Percentiles rank a stretch among this genome's conserved stretches.
Evolutionary conservation across 1,140 invertebrate species (phyloP).

Genomic region (Brachionus rotundiformis): DNA sequence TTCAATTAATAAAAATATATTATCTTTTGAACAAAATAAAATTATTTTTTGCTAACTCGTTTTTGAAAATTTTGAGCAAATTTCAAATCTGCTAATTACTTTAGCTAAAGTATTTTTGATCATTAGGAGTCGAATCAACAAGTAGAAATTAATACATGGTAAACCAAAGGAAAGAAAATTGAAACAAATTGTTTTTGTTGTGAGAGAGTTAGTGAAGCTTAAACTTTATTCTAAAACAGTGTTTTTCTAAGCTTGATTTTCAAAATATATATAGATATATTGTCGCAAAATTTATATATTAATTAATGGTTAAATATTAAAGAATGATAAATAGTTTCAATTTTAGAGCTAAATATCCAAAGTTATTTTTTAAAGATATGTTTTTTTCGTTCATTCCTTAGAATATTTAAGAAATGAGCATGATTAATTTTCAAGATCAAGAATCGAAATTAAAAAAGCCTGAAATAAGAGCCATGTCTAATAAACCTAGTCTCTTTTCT

Average conservation of each 20-base stretch:
- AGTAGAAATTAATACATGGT: slow-evolving; percentile 19
- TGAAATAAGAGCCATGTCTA: not conserved
- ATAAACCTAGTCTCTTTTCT: slow-evolving; percentile 14
- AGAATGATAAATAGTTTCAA: slow-evolving; percentile 39
- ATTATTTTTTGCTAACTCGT: no score
- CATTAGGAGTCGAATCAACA: slow-evolving; percentile 1
- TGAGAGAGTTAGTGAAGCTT: slow-evolving; percentile 22
- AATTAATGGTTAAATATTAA: not conserved
- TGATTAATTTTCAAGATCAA: slow-evolving; percentile 17
- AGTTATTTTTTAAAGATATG: not conserved
- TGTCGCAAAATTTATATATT: slow-evolving; percentile 18
- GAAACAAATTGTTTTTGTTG: slow-evolving; percentile 10
- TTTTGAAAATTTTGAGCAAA: not conserved
- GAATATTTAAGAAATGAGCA: not conserved
- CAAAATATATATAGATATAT: not conserved
- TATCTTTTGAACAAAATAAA: no score
- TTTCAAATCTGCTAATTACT: slow-evolving; percentile 5
- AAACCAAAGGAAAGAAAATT: not conserved
- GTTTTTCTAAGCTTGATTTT: not conserved
- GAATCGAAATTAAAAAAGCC: not conserved
- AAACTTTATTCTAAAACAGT: slow-evolving; percentile 15
- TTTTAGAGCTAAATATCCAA: slow-evolving; percentile 29
- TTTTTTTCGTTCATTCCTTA: not conserved
- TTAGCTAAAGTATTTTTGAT: slow-evolving; percentile 18
- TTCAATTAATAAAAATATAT: no score